Evolutionary conservation across 2,797 vertebrate genomes (phyloP), one percentile per base, ranked within the genome.

Genomic region (Anableps anableps): DNA sequence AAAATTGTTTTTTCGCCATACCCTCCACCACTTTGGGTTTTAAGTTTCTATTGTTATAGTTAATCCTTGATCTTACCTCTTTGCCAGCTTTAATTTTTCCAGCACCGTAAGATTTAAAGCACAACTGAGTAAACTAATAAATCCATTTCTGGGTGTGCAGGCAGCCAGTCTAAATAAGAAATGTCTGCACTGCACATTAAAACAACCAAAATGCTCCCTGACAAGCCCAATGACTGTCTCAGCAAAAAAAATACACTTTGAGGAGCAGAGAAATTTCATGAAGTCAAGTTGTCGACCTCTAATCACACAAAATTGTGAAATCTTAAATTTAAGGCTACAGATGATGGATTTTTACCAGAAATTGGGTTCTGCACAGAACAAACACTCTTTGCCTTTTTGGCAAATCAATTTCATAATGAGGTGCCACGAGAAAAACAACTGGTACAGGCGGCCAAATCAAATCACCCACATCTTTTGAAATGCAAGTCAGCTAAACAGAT

Each of bases 341-440:
- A 75, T 84, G 73, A 75, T 77, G 64, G 79, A 26, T 71, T 72
- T 4, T 71, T 74, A 76, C 62, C 83, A 86, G 5, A 78, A 74
- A 48, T 78, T 71, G 60, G 77, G 81, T 80, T 64, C 55, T 48
- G 9, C 70, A 43, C 48, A 68, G 53, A 76, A 72, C 43, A 34
- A 80, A 55, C 58, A 83, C 81, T 88, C 79, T 80, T 51, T 82
- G 83, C 72, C 83, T n/a, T 11, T 70, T 70, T 43, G 13, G 38
- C 38, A 43, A n/a, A 70, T 72, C 38, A 17, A 34, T 31, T 74
- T 23, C 72, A 62, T 70, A 29, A 60, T 76, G 81, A 50, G 77
- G 78, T 66, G 83, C 75, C 1, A 10, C n/a, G 10, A 80, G 77
- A 75, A 72, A 83, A 87, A 83, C 47, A 34, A 71, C 9, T 43